Evolutionary conservation across 2,888 invertebrate genomes (phyloP).

Genomic region (Hemistola chrysoprasaria): DNA sequence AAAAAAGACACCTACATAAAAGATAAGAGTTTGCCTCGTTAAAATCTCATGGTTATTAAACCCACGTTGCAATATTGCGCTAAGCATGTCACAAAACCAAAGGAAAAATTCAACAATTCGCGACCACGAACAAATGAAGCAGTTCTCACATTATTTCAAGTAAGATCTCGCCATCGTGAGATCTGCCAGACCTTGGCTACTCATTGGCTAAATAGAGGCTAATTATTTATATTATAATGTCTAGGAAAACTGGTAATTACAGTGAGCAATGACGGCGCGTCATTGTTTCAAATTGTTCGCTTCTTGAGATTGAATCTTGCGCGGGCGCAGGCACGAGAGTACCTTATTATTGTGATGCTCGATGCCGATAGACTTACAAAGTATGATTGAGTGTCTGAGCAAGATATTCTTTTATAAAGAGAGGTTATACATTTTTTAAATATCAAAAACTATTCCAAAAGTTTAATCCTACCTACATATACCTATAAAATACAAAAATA

Average conservation of each 20-base stretch:
- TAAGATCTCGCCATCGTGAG: conserved; percentile 24
- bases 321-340: conserved; percentile 27
- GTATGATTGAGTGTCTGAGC: not conserved
- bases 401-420: not conserved
- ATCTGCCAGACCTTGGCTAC: conserved; percentile 28
- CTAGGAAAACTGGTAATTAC: conserved; percentile 27
- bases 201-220: conserved; percentile 28
- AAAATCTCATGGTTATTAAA: not conserved
- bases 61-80: conserved; percentile 8
- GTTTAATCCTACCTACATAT: too few species aligned
- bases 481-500: too few species aligned
- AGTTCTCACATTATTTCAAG: conserved; percentile 31
- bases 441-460: too few species aligned
- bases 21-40: too few species aligned
- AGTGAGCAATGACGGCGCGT: conserved; percentile 17
- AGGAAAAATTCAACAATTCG: conserved; percentile 16
- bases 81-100: conserved; percentile 12
- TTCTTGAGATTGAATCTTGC: conserved; percentile 29
- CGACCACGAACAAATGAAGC: conserved; percentile 30
- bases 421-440: too few species aligned
- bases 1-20: not conserved
- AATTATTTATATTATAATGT: conserved; percentile 26
- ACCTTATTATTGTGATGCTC: conserved; percentile 12
- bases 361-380: conserved; percentile 1
- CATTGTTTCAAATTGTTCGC: conserved; percentile 21